A percentile compares a stretch with the other conserved stretches of the same genome.
Conservation (phyloP, 1,140 invertebrate genomes). For the Lerema accius region DNA sequence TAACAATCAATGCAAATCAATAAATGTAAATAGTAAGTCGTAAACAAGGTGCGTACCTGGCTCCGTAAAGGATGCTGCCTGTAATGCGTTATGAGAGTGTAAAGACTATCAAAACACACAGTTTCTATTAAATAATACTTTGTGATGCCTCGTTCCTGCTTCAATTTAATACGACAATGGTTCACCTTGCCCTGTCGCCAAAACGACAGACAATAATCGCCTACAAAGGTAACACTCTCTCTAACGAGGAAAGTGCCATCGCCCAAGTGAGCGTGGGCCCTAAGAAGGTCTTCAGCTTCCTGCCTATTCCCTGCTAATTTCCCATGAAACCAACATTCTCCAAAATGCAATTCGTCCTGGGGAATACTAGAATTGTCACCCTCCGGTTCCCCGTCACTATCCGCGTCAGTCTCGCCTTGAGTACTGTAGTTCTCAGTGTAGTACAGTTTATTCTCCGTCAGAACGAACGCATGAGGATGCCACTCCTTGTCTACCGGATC, state of each 20-base stretch:
- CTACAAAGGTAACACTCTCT: constrained; percentile 97
- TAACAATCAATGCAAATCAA: background rate
- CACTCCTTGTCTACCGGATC: constrained; percentile 95
- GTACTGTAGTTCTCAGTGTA: constrained; percentile 89
- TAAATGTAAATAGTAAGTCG: background rate
- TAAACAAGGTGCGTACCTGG: constrained; percentile 80
- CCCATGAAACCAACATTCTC: constrained; percentile 98
- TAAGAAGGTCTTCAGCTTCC: constrained; percentile 90
- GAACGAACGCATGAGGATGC: constrained; percentile 97
- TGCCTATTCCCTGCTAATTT: constrained; percentile 88
- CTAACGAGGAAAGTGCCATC: constrained; percentile 98
- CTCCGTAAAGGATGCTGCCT: constrained; percentile 92
- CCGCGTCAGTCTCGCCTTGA: constrained; percentile 85
- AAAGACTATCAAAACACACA: constrained; percentile 95
- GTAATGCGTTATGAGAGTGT: constrained; percentile 96
- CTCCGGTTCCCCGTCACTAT: constrained; percentile 83
- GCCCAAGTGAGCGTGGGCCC: constrained; percentile 92
- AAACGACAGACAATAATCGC: constrained; percentile 97
- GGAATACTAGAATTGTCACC: constrained; percentile 70
- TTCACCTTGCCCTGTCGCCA: constrained; percentile 95
- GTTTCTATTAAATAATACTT: constrained; percentile 97
- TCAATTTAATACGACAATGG: constrained; percentile 96
- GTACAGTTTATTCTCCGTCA: constrained; percentile 94
- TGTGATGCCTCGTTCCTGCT: constrained; percentile 93
- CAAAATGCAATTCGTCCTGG: constrained; percentile 95